Conservation (phyloP, 2,113 vertebrate genomes). For the Pithys albifrons region DNA sequence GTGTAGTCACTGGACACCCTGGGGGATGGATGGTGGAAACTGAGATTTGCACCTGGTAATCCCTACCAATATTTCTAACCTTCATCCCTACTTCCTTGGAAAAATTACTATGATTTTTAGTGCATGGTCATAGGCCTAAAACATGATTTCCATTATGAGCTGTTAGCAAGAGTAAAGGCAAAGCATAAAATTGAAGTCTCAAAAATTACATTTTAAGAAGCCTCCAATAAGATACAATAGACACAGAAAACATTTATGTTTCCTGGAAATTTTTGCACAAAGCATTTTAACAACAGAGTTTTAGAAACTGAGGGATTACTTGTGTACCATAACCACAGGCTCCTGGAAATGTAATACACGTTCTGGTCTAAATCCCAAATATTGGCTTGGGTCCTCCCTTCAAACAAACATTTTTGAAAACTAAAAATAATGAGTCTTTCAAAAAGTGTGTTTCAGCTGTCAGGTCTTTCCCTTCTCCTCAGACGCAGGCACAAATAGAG, state of each 20-base stretch:
- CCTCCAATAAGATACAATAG: constrained; percentile 8
- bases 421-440: constrained; percentile 3
- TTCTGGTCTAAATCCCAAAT: background rate
- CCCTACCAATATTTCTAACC: background rate
- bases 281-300: background rate
- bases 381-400: background rate
- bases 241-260: constrained; percentile 18
- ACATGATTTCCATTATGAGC: background rate
- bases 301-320: background rate
- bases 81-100: background rate
- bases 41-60: background rate
- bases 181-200: constrained; percentile 12
- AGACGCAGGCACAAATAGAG: background rate
- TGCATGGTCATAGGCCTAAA: background rate
- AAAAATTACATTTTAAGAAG: background rate
- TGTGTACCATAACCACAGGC: background rate
- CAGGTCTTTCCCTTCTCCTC: background rate
- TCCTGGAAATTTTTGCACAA: background rate
- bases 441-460: background rate
- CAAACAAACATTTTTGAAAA: background rate
- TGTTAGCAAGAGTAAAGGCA: constrained; percentile 54
- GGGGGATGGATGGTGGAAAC: background rate
- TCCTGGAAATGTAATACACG: background rate
- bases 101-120: constrained; percentile 16
- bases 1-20: background rate